Percentiles rank a stretch among this genome's conserved stretches.
phyloP scores from a whole-genome alignment of 2,797 vertebrate species.

The Poecile montanus region DNA sequence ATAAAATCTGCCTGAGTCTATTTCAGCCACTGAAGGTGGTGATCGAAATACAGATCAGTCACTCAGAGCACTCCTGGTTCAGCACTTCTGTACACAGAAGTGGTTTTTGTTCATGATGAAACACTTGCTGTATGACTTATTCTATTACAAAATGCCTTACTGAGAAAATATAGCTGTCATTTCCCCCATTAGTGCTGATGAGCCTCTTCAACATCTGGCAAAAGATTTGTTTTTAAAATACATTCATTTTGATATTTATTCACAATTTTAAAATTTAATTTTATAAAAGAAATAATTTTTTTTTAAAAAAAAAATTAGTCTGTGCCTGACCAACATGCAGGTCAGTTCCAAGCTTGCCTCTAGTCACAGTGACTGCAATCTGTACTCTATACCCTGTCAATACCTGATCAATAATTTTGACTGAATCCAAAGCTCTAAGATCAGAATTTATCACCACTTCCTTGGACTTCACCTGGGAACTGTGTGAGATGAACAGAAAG shows the following conservation, averaged over 20 bases:
- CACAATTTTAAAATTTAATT: neutral
- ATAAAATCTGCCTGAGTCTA: neutral
- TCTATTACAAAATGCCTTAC: neutral
- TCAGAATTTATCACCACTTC: neutral
- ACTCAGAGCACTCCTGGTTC: neutral
- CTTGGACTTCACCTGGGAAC: neutral
- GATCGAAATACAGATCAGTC: neutral
- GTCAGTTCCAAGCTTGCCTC: neutral
- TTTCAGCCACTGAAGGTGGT: neutral
- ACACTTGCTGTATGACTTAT: neutral
- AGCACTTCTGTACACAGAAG: constrained; percentile 2
- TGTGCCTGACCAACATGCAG: neutral
- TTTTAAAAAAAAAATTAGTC: neutral
- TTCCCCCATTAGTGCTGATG: neutral
- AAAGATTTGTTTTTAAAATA: neutral
- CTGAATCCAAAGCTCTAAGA: neutral
- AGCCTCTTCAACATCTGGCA: neutral
- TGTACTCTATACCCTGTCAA: neutral
- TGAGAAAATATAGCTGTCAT: neutral
- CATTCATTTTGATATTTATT: neutral
- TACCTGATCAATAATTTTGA: neutral
- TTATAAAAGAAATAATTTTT: neutral
- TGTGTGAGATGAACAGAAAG: neutral
- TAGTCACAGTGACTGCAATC: neutral
- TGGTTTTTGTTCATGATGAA: neutral